Evolutionary conservation across 2,888 invertebrate species (phyloP).

Genomic region (Erebia palarica): DNA sequence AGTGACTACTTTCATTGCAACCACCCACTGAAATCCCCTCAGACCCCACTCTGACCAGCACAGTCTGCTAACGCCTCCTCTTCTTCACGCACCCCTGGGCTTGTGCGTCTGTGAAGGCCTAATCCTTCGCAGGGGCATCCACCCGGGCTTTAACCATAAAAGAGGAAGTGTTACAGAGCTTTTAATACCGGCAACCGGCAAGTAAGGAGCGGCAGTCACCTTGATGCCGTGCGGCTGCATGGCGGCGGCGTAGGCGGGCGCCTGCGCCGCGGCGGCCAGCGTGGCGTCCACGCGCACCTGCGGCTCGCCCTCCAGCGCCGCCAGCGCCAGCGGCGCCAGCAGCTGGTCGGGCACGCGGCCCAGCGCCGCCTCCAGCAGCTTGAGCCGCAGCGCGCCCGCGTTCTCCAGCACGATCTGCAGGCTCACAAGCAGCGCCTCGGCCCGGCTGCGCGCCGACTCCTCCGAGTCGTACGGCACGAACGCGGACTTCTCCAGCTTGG

Average conservation of each 20-base stretch:
- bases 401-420: constrained; percentile 92
- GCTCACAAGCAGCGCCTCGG: constrained; percentile 85
- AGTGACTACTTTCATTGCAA: no score
- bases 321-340: constrained; percentile 83
- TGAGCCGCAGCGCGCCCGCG: constrained; percentile 85
- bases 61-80: no score
- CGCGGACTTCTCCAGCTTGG: constrained; percentile 91
- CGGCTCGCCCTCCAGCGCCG: constrained; percentile 88
- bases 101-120: no score
- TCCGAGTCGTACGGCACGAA: constrained; percentile 89
- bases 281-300: constrained; percentile 83
- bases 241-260: constrained; percentile 77
- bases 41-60: no score
- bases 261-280: constrained; percentile 71
- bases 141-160: no score
- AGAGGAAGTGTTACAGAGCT: no score
- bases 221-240: constrained; percentile 85
- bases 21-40: no score
- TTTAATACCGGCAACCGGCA: no score
- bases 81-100: no score
- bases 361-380: constrained; percentile 85
- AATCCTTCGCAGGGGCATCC: no score
- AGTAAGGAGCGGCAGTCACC: no score
- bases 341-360: constrained; percentile 86
- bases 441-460: constrained; percentile 78